phyloP scores from a whole-genome alignment of 2,888 invertebrate species.

The Brassicogethes aeneus region DNA sequence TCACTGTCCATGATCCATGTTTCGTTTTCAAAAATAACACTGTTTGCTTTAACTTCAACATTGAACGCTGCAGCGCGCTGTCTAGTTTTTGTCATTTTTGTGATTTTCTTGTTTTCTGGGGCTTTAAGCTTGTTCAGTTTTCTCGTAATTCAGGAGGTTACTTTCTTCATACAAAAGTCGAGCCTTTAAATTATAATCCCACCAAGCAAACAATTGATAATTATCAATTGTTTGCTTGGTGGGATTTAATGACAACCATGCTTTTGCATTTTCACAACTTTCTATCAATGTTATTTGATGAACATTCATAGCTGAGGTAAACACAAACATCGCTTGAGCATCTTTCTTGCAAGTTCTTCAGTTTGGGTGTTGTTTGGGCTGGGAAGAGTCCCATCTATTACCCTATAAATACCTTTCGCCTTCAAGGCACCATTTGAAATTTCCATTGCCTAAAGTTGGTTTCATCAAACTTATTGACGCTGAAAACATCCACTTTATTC shows the following conservation, averaged over 20 bases:
- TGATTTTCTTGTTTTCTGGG: slow-evolving; percentile 2
- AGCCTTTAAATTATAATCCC: slow-evolving; percentile 15
- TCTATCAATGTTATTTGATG: neutral
- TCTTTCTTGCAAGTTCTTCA: neutral
- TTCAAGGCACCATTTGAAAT: neutral
- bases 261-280: slow-evolving; percentile 3
- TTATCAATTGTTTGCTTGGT: too few relatives aligned
- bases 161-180: slow-evolving; percentile 18
- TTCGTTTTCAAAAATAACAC: too few relatives aligned
- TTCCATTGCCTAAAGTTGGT: neutral
- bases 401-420: neutral
- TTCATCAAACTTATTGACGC: neutral
- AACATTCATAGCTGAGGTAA: neutral
- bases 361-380: too few relatives aligned
- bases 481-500: neutral
- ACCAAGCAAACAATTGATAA: slow-evolving; percentile 19
- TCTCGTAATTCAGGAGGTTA: slow-evolving; percentile 10
- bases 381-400: neutral
- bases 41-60: slow-evolving; percentile 3
- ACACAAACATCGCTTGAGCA: slow-evolving; percentile 1
- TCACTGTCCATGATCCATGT: slow-evolving; percentile 19
- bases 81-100: too few relatives aligned
- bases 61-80: slow-evolving; percentile 10
- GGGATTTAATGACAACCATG: slow-evolving; percentile 18
- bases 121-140: slow-evolving; percentile 10